phyloP scores from a whole-genome alignment of 1,140 invertebrate genomes.

The Penaeus chinensis region DNA sequence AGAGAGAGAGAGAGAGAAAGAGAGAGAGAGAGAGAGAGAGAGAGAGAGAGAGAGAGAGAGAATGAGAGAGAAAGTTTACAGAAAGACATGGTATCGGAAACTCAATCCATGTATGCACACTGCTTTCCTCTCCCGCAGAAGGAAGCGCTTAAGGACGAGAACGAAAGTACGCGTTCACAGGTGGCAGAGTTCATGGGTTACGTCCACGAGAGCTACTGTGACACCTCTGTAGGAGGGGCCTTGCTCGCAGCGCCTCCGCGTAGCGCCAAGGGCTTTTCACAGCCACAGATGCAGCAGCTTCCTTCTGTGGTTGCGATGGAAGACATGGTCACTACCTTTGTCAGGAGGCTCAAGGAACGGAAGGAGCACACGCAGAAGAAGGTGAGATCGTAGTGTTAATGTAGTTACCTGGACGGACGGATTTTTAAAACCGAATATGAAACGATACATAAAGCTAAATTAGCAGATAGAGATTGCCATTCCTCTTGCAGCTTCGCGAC shows the following conservation, averaged over 20 bases:
- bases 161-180: neutral
- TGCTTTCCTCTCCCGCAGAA: slow-evolving; percentile 3
- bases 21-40: no score
- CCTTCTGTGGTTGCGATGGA: neutral
- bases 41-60: no score
- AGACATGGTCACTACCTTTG: neutral
- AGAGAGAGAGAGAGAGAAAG: no score
- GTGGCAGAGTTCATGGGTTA: slow-evolving; percentile 32
- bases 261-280: neutral
- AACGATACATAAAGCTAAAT: neutral
- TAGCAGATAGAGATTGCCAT: slow-evolving; percentile 10
- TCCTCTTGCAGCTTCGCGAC: slow-evolving; percentile 14
- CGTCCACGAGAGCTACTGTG: slow-evolving; percentile 26
- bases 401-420: neutral
- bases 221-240: no score
- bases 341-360: neutral
- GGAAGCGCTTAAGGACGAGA: slow-evolving; percentile 12
- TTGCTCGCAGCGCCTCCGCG: no score
- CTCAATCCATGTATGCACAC: neutral
- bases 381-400: no score
- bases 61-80: no score
- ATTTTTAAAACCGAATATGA: neutral
- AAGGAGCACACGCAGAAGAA: neutral
- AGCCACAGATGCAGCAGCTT: neutral
- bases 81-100: no score